phyloP scores from a whole-genome alignment of 1,140 invertebrate genomes.

The Aporrectodea caliginosa region DNA sequence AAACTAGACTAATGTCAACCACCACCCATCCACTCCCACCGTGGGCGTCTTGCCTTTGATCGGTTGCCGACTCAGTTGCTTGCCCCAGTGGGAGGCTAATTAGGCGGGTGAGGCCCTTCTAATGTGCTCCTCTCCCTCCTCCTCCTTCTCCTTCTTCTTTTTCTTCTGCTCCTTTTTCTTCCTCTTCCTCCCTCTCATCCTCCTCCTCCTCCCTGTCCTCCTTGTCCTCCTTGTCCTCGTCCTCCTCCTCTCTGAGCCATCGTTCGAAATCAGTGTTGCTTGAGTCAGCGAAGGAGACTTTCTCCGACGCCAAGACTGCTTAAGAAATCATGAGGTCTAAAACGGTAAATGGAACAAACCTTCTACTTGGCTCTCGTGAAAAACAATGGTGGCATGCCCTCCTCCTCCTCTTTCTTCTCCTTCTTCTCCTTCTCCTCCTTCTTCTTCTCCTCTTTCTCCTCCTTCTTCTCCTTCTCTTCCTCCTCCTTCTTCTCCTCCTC shows the following conservation, averaged over 20 bases:
- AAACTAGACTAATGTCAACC: no score
- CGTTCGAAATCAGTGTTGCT: not conserved
- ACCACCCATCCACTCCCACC: no score
- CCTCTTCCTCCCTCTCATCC: no score
- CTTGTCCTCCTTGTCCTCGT: conserved; percentile 2
- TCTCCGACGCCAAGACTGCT: no score
- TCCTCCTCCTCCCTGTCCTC: no score
- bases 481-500: conserved; percentile 10
- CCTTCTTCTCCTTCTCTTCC: conserved; percentile 10
- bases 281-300: no score
- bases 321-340: not conserved
- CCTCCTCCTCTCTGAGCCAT: not conserved
- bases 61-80: no score
- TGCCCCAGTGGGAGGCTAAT: no score
- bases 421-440: conserved; percentile 10
- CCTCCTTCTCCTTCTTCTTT: conserved; percentile 10
- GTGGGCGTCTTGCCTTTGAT: no score
- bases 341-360: not conserved
- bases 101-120: no score
- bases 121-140: not conserved
- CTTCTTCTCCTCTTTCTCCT: conserved; percentile 10
- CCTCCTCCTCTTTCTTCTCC: conserved; percentile 10
- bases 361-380: not conserved
- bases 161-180: conserved; percentile 6
- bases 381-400: conserved; percentile 4